phyloP scores from a whole-genome alignment of 2,888 invertebrate genomes.

The Graphium colonna region DNA sequence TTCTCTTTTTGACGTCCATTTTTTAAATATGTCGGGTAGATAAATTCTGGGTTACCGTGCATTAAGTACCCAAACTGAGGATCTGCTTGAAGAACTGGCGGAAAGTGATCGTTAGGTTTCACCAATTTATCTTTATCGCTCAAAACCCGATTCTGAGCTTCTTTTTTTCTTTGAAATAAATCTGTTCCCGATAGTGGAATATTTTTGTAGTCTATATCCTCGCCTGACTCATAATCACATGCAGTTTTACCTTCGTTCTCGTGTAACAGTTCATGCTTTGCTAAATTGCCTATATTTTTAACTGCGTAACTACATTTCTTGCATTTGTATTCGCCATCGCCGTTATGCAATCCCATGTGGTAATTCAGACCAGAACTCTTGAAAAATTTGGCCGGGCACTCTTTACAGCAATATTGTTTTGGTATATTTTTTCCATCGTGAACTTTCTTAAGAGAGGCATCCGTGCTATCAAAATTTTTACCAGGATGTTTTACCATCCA shows the following conservation, averaged over 20 bases:
- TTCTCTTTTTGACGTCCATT: slow-evolving; percentile 88
- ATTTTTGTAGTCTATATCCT: slow-evolving; percentile 71
- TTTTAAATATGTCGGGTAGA: slow-evolving; percentile 86
- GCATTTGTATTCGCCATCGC: slow-evolving; percentile 83
- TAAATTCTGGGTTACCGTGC: slow-evolving; percentile 88
- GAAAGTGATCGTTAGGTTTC: slow-evolving; percentile 76
- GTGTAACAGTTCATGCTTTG: slow-evolving; percentile 82
- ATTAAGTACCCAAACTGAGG: slow-evolving; percentile 84
- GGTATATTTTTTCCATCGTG: slow-evolving; percentile 51
- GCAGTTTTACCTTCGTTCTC: slow-evolving; percentile 57
- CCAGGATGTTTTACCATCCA: slow-evolving; percentile 67
- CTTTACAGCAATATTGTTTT: slow-evolving; percentile 76
- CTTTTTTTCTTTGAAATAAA: slow-evolving; percentile 82
- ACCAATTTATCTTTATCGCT: slow-evolving; percentile 73
- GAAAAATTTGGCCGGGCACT: slow-evolving; percentile 87
- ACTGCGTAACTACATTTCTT: slow-evolving; percentile 86
- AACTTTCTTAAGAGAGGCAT: slow-evolving; percentile 42
- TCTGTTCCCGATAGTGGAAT: slow-evolving; percentile 84
- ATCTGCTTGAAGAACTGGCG: slow-evolving; percentile 78
- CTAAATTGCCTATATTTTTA: slow-evolving; percentile 83
- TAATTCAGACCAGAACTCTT: slow-evolving; percentile 85
- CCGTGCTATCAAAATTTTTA: slow-evolving; percentile 46
- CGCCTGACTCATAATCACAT: slow-evolving; percentile 72
- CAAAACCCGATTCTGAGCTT: slow-evolving; percentile 75
- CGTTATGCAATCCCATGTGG: slow-evolving; percentile 84